phyloP scores from a whole-genome alignment of 2,113 vertebrate species.

The Cairina moschata region DNA sequence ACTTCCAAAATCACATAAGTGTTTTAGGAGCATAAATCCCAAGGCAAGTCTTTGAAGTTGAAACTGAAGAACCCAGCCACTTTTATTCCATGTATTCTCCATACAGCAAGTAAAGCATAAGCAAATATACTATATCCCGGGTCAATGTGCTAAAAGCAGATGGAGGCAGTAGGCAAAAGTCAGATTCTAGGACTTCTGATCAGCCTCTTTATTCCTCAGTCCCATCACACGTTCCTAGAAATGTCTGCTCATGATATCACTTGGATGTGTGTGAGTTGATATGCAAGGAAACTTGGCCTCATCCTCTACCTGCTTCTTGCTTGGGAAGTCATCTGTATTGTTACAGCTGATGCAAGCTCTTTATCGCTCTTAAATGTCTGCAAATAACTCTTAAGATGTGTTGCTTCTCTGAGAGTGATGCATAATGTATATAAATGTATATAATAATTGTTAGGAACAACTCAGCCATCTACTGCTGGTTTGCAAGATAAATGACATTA shows the following conservation, averaged over 20 bases:
- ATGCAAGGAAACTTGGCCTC: background rate
- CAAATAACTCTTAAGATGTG: slow-evolving; percentile 36
- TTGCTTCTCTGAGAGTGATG: slow-evolving; percentile 36
- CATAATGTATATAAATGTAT: slow-evolving; percentile 74
- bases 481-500: slow-evolving; percentile 85
- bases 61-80: background rate
- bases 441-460: slow-evolving; percentile 79
- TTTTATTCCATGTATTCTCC: background rate
- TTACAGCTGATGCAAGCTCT: background rate
- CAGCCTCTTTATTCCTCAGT: background rate
- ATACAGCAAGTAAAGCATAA: rapidly evolving
- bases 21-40: background rate
- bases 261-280: background rate
- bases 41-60: background rate
- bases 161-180: background rate
- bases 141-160: rapidly evolving
- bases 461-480: slow-evolving; percentile 76
- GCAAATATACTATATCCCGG: background rate
- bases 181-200: background rate
- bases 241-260: background rate
- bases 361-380: slow-evolving; percentile 36
- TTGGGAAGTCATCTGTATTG: background rate
- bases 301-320: background rate
- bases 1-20: background rate
- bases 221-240: background rate